Conservation (phyloP, 2,113 vertebrate genomes). For the Ochotona curzoniae region DNA sequence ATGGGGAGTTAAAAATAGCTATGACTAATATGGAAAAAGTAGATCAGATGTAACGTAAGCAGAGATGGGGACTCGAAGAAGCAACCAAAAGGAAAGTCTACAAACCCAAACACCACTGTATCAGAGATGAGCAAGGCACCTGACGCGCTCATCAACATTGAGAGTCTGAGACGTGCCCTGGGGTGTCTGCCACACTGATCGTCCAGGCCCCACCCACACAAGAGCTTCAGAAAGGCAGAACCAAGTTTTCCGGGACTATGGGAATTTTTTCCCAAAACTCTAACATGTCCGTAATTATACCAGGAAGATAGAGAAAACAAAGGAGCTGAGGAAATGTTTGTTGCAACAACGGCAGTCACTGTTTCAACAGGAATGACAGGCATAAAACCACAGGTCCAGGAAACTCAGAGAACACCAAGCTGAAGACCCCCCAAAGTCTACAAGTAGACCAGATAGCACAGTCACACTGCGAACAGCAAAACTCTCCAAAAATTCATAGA, state of each 20-base stretch:
- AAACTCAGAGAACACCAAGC: neutral
- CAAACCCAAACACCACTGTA: neutral
- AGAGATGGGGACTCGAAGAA: constrained; percentile 50
- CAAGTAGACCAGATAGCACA: neutral
- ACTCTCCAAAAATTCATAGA: neutral
- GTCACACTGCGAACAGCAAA: neutral
- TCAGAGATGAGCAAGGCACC: constrained; percentile 28
- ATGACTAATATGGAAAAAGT: constrained; percentile 61
- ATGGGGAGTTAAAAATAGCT: constrained; percentile 44
- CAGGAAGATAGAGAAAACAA: neutral
- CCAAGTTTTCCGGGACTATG: neutral
- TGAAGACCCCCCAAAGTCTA: neutral
- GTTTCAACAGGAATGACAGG: constrained; percentile 40
- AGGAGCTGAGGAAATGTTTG: neutral
- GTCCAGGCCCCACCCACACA: neutral
- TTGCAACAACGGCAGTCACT: neutral
- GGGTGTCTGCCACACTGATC: neutral
- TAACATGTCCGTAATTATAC: neutral
- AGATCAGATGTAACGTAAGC: constrained; percentile 37
- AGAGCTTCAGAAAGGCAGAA: neutral
- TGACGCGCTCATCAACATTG: neutral
- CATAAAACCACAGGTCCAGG: neutral
- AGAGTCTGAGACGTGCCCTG: neutral
- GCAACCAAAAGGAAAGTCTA: constrained; percentile 28
- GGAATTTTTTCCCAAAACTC: neutral